A percentile compares a stretch with the other conserved stretches of the same genome.
Evolutionary conservation across 2,113 vertebrate species (phyloP).

Genomic region (Hoplias malabaricus): DNA sequence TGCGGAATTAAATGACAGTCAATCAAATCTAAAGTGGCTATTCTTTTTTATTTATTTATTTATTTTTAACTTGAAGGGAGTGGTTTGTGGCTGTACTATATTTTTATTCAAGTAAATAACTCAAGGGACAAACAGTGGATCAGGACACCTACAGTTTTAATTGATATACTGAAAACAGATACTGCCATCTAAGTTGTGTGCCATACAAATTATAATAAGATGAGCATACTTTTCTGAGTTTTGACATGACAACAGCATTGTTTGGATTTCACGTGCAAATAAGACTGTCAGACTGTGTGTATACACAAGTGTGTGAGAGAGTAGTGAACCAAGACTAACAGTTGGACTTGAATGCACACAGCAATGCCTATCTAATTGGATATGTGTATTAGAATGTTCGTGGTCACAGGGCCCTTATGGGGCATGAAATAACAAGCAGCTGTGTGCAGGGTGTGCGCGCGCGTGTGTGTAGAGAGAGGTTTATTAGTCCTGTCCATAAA

Average conservation of each 20-base stretch:
- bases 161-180: no score
- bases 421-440: constrained; percentile 78
- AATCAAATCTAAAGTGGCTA: no score
- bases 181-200: neutral
- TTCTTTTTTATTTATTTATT: no score
- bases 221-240: neutral
- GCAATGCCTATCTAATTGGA: constrained; percentile 73
- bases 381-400: constrained; percentile 73
- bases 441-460: constrained; percentile 56
- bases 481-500: constrained; percentile 78
- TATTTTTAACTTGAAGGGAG: no score
- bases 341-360: constrained; percentile 56
- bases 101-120: no score
- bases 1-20: no score
- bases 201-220: neutral
- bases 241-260: constrained; percentile 3
- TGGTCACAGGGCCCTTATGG: constrained; percentile 73
- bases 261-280: constrained; percentile 25
- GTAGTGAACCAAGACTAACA: constrained; percentile 47
- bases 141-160: neutral
- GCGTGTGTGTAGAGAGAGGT: constrained; percentile 64
- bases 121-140: no score
- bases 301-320: constrained; percentile 5
- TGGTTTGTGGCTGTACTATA: no score
- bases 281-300: constrained; percentile 11